Evolutionary conservation across 2,113 vertebrate species (phyloP), one percentile per base, ranked within the genome.

Genomic region (Cheirogaleus medius): DNA sequence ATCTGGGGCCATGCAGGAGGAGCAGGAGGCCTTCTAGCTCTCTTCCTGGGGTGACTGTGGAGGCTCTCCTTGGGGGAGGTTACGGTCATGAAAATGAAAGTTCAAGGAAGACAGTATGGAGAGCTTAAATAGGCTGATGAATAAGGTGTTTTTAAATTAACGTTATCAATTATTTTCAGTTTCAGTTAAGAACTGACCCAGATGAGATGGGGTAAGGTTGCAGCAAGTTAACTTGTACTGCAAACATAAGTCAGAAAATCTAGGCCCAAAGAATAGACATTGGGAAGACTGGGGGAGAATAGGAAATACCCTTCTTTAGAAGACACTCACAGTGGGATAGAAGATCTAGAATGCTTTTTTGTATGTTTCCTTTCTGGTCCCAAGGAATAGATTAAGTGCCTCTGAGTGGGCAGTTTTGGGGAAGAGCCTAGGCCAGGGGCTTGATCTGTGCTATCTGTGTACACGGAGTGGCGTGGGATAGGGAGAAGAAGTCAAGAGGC

Each of bases 1-100:
- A 64, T 29, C 44, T 64, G 34, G 39, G 44, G 78, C 68, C 49
- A 42, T 32, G 74, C 12, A 23, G 42, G 69, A 73, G 49, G 64
- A 68, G 21, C 5, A 17, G 56, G 58, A 64, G 60, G n/a, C 66
- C 49, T 73, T 52, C 84, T 68, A 60, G 49, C 39, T 32, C 34
- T 68, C 15, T 84, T 39, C 32, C 39, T n/a, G n/a, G 10, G 34
- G 37, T 5, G 1, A 23, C 12, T 0, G 0, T 39, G 7, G 32
- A 42, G 42, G 29, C 6, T 42, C n/a, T 5, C 3, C 7, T 44
- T 42, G 87, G 20, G 23, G 34, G n/a, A 14, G 29, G 18, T 71
- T 14, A 42, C 10, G 18, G 11, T 32, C 8, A 4, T 76, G 52
- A 64, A 95, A 60, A 74, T 21, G 64, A 69, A 85, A 44, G 2